Percentiles rank a stretch among this genome's conserved stretches.
These are phyloP conservation scores for Melinopterus prodromus DNA, from an alignment of 2,888 invertebrate genomes.

Conservation along the genomic window DNA sequence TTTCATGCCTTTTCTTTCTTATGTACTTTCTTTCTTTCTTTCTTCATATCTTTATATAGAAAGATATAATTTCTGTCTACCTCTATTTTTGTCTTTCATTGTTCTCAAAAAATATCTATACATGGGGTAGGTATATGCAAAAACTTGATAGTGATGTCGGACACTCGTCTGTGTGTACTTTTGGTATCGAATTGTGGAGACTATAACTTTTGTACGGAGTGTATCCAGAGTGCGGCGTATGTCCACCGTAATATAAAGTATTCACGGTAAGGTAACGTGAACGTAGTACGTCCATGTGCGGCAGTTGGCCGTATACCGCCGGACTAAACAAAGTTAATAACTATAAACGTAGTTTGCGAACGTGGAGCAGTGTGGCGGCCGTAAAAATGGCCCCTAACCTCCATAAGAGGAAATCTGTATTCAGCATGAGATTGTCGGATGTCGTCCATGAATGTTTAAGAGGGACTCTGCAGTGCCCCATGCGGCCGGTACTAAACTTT, in stretches of 20 bases:
- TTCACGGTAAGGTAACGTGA: conserved; percentile 18
- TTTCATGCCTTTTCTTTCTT: too few relatives aligned
- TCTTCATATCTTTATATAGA: too few relatives aligned
- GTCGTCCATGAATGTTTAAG: conserved; percentile 53
- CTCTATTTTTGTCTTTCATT: too few relatives aligned
- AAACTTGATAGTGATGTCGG: too few relatives aligned
- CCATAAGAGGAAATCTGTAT: conserved; percentile 37
- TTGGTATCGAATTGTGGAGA: too few relatives aligned
- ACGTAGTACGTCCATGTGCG: conserved; percentile 8
- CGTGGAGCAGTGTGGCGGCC: conserved; percentile 26
- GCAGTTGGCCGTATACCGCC: conserved; percentile 4
- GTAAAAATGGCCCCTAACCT: conserved; percentile 32
- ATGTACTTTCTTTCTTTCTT: too few relatives aligned
- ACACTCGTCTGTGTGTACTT: too few relatives aligned
- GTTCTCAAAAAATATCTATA: too few relatives aligned
- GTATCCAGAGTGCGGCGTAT: not conserved
- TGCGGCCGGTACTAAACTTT: conserved; percentile 60
- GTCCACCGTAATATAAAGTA: conserved; percentile 17
- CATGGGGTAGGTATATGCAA: too few relatives aligned
- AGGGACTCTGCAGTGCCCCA: conserved; percentile 48
- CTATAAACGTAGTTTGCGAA: conserved; percentile 30
- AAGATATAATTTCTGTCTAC: too few relatives aligned
- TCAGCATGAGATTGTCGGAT: conserved; percentile 38
- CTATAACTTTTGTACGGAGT: too few relatives aligned
- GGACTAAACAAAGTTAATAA: conserved; percentile 33